Evolutionary conservation across 2,113 vertebrate genomes (phyloP).

Genomic region (Vulpes vulpes): DNA sequence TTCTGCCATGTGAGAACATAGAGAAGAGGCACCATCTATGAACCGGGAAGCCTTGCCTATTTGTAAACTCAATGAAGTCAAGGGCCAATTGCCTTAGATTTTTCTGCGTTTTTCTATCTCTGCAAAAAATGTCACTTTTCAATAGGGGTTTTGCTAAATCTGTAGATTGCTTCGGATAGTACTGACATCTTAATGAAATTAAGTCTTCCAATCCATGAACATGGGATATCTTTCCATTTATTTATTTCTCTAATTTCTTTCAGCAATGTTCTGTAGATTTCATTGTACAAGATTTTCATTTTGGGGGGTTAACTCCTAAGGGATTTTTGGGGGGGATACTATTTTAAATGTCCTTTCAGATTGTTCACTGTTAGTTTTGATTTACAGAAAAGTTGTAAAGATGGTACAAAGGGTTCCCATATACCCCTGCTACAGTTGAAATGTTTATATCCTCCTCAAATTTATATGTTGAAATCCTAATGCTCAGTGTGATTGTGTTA

Average conservation of each 20-base stretch:
- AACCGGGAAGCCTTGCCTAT: not conserved
- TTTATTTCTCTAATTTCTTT: not conserved
- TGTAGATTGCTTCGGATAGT: not conserved
- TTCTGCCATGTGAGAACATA: not conserved
- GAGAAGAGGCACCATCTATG: not conserved
- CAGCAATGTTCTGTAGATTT: not conserved
- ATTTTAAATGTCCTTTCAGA: not conserved
- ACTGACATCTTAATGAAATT: not conserved
- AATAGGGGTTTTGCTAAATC: not conserved
- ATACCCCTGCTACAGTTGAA: not conserved
- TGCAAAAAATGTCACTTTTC: not conserved
- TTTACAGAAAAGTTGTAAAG: not conserved
- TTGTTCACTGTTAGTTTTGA: not conserved
- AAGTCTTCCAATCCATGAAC: not conserved
- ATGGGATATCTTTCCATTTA: not conserved
- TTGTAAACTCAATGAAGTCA: not conserved
- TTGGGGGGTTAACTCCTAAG: not conserved
- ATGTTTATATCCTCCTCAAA: not conserved
- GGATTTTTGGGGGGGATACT: not conserved
- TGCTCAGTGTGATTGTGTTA: not conserved
- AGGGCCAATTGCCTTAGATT: not conserved
- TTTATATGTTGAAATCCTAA: not conserved
- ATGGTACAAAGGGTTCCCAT: not conserved
- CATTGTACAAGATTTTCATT: not conserved
- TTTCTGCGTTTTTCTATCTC: not conserved